phyloP scores from a whole-genome alignment of 2,797 vertebrate species.

The Phataginus tetradactyla region DNA sequence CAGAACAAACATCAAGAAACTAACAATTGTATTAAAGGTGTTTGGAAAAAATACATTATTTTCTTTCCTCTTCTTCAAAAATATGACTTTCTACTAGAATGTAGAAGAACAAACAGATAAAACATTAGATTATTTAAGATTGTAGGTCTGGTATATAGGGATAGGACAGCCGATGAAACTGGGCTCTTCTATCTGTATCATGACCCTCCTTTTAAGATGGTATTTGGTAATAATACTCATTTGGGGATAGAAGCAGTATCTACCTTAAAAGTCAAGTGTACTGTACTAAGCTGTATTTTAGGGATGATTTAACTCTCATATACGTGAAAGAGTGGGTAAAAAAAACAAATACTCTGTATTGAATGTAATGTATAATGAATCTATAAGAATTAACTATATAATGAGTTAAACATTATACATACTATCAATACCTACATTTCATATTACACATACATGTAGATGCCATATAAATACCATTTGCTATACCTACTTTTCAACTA shows the following conservation, averaged over 20 bases:
- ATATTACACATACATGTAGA: constrained; percentile 39
- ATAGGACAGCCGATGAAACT: not conserved
- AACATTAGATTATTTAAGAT: constrained; percentile 21
- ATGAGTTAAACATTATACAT: constrained; percentile 42
- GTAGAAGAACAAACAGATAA: constrained; percentile 13
- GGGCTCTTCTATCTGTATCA: constrained; percentile 8
- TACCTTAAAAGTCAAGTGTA: constrained; percentile 46
- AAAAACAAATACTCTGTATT: constrained; percentile 40
- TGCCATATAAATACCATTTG: constrained; percentile 51
- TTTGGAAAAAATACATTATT: constrained; percentile 20
- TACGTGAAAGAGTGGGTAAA: constrained; percentile 18
- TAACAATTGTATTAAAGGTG: constrained; percentile 12
- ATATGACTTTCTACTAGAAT: not conserved
- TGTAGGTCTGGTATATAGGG: not conserved
- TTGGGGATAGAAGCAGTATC: constrained; percentile 48
- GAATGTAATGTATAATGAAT: constrained; percentile 46
- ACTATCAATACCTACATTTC: not conserved
- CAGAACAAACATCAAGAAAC: not conserved
- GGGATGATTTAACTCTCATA: constrained; percentile 51
- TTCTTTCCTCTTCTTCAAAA: not conserved
- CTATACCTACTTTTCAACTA: not conserved
- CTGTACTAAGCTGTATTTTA: constrained; percentile 59
- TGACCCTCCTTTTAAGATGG: constrained; percentile 20
- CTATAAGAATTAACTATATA: constrained; percentile 53
- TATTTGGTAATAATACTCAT: constrained; percentile 49